A percentile compares a stretch with the other conserved stretches of the same genome.
Conservation (phyloP, 1,140 invertebrate genomes). For the Homarus americanus region DNA sequence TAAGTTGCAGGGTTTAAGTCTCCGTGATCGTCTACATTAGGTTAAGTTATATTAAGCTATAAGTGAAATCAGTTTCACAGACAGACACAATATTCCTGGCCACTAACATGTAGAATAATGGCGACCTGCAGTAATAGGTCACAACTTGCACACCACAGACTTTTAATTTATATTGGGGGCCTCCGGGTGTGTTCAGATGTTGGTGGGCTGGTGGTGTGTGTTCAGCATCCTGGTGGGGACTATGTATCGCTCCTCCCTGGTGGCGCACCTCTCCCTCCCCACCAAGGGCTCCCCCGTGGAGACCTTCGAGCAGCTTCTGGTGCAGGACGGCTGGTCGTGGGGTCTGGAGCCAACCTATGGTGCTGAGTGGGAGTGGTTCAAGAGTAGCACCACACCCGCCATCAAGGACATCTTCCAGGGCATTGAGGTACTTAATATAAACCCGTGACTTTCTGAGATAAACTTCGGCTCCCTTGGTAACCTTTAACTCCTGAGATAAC, state of each 20-base stretch:
- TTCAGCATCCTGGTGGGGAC: not conserved
- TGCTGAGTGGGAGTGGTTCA: constrained; percentile 41
- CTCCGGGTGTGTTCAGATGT: not conserved
- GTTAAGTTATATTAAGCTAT: too few species aligned
- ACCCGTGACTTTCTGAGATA: not conserved
- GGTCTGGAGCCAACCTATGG: constrained; percentile 26
- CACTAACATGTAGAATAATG: too few species aligned
- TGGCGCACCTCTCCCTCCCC: constrained; percentile 13
- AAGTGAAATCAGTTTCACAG: too few species aligned
- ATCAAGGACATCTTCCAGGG: constrained; percentile 23
- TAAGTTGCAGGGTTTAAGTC: too few species aligned
- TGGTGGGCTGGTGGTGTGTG: constrained; percentile 21
- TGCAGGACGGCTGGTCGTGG: constrained; percentile 10
- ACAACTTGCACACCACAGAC: too few species aligned
- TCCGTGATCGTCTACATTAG: too few species aligned
- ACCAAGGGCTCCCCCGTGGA: not conserved
- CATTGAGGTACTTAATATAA: constrained; percentile 12
- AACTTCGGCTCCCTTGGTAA: too few species aligned
- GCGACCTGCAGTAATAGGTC: too few species aligned
- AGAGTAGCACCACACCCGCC: not conserved
- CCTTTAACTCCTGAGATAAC: too few species aligned
- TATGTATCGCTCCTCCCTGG: not conserved
- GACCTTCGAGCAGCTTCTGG: constrained; percentile 1
- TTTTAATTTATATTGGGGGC: too few species aligned
- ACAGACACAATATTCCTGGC: too few species aligned